These are phyloP conservation scores for Marasmarcha lunaedactyla DNA, from an alignment of 2,888 invertebrate species.

Conservation along the genomic window DNA sequence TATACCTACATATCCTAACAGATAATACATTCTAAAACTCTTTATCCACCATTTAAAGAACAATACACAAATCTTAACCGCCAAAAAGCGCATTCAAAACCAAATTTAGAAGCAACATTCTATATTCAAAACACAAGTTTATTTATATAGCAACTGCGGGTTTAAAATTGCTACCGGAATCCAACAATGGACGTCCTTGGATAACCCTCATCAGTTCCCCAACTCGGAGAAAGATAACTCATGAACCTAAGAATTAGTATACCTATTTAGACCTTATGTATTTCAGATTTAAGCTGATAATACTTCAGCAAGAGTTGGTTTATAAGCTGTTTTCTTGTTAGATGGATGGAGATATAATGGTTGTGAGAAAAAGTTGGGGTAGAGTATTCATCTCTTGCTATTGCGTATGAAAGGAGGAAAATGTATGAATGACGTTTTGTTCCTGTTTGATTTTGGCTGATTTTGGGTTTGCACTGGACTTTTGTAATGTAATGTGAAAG, in stretches of 20 bases:
- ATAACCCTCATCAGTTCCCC: slow-evolving; percentile 38
- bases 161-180: slow-evolving; percentile 15
- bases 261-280: no score
- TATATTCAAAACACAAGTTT: no score
- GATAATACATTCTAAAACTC: no score
- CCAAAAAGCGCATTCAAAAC: no score
- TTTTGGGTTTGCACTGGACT: background rate
- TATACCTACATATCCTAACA: no score
- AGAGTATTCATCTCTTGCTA: background rate
- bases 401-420: background rate
- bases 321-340: background rate
- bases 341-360: slow-evolving; percentile 19
- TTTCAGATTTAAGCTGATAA: no score
- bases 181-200: slow-evolving; percentile 57
- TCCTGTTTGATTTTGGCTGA: background rate
- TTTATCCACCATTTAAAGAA: no score
- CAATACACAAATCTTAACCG: no score
- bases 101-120: no score
- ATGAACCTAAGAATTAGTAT: background rate
- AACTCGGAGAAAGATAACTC: slow-evolving; percentile 19
- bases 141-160: no score
- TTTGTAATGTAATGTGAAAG: background rate
- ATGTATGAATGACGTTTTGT: background rate
- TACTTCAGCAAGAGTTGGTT: background rate
- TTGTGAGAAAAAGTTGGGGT: slow-evolving; percentile 27